A percentile compares a stretch with the other conserved stretches of the same genome.
phyloP scores from a whole-genome alignment of 92 coral and sea anemone species.

The Umimayanthus kanabou region DNA sequence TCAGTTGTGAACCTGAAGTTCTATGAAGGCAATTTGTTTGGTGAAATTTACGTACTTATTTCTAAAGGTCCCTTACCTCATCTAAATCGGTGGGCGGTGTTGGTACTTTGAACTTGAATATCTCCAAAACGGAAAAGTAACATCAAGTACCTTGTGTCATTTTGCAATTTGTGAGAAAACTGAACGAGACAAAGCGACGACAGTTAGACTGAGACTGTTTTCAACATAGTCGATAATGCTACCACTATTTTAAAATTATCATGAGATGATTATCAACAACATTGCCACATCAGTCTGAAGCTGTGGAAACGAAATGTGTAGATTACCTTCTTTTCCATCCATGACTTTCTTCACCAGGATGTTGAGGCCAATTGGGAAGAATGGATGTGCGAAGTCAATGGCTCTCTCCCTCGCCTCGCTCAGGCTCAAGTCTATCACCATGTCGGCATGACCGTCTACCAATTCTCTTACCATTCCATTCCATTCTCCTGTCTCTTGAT shows the following conservation, averaged over 20 bases:
- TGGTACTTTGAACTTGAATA: too few relatives aligned
- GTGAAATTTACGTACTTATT: too few relatives aligned
- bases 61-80: too few relatives aligned
- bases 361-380: slow-evolving; percentile 54
- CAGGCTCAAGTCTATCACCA: slow-evolving; percentile 55
- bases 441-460: slow-evolving; percentile 33
- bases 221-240: too few relatives aligned
- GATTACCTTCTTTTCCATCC: not conserved
- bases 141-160: slow-evolving; percentile 22
- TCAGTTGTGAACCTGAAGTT: too few relatives aligned
- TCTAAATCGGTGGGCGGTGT: too few relatives aligned
- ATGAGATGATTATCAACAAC: too few relatives aligned
- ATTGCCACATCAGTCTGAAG: too few relatives aligned
- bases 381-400: slow-evolving; percentile 58
- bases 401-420: slow-evolving; percentile 37
- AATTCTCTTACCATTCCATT: not conserved
- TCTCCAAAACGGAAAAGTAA: not conserved
- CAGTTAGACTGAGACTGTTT: not conserved
- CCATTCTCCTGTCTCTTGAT: not conserved
- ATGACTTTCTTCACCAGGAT: slow-evolving; percentile 56
- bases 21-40: too few relatives aligned
- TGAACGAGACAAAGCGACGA: not conserved
- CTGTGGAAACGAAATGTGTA: too few relatives aligned
- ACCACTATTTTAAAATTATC: too few relatives aligned
- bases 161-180: not conserved